Evolutionary conservation across 2,113 vertebrate genomes (phyloP), one percentile per base, ranked within the genome.

Genomic region (Pampusana beccarii): DNA sequence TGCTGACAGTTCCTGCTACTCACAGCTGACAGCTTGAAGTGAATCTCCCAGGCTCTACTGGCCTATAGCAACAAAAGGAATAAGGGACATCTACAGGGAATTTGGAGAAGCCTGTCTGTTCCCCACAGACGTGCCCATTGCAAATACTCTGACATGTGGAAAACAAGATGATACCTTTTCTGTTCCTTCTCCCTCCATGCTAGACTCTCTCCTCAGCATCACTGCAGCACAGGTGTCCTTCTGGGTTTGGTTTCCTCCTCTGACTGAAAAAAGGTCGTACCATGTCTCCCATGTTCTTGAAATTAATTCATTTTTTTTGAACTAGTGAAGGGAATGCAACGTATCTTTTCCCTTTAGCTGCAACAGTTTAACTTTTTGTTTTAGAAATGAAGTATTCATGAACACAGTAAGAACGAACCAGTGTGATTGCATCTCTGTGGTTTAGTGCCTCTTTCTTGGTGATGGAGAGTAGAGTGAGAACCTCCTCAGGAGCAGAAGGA

Each of bases 311-410:
- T 44, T 80, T 71, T 19, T 23, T 13, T 12, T 16, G 40, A 83
- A 23, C 23, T 42, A 81, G 17, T 16, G 14, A 54, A 21, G 6
- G 3, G 7, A 60, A 50, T 33, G 16, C 11, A 85, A 60, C 2
- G 8, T 16, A n/a, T n/a, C 3, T 12, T 38, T 87, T 80, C 51
- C 24, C 17, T 69, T 84, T 54, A 84, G 16, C 29, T 51, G 36
- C 10, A 64, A 14, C 1, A 3, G 21, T 53, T 92, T 56, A 79
- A 56, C 17, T 31, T 91, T 75, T 56, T 0, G 0, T 7, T 75
- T 79, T 58, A 60, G 33, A 29, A 82, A 72, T 64, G 5, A 72
- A 82, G 56, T 58, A 73, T 78, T 70, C 28, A 17, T 50, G 16
- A 88, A 13, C 28, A 53, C 2, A 0, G 5, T 65, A 56, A 69